These are phyloP conservation scores for Cryptotermes secundus DNA, from an alignment of 1,140 invertebrate genomes.

Conservation along the genomic window DNA sequence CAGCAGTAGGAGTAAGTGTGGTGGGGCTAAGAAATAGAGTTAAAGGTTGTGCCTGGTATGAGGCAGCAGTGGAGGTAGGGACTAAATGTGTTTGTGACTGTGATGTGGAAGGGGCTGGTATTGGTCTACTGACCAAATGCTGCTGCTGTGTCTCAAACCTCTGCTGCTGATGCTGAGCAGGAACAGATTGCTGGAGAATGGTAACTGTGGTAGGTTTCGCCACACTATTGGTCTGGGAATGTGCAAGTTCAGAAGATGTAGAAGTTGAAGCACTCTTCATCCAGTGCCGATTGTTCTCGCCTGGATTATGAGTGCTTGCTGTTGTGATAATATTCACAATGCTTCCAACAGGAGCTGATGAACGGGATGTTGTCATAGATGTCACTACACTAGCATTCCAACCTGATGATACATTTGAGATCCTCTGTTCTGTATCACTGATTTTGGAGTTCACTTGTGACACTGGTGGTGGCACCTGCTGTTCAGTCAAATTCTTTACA, in stretches of 20 bases:
- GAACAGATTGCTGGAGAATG: neutral
- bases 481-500: slow-evolving; percentile 29
- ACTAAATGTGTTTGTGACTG: neutral
- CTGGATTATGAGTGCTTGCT: neutral
- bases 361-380: neutral
- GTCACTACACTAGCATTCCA: slow-evolving; percentile 33
- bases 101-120: neutral
- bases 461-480: slow-evolving; percentile 30
- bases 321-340: slow-evolving; percentile 5
- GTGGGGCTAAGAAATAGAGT: slow-evolving; percentile 38
- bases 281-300: neutral
- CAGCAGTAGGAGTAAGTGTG: slow-evolving; percentile 24
- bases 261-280: neutral
- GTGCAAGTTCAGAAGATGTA: neutral
- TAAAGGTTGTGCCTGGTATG: slow-evolving; percentile 32
- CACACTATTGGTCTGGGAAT: neutral
- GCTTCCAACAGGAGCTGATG: slow-evolving; percentile 4
- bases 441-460: slow-evolving; percentile 25
- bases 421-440: slow-evolving; percentile 4
- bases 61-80: neutral
- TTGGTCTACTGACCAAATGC: neutral
- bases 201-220: neutral
- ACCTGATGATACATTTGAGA: neutral
- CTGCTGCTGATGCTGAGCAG: neutral
- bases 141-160: slow-evolving; percentile 14